Percentiles rank a stretch among this genome's conserved stretches.
phyloP scores from a whole-genome alignment of 92 coral and sea anemone genomes.

The Actinernus sp. region DNA sequence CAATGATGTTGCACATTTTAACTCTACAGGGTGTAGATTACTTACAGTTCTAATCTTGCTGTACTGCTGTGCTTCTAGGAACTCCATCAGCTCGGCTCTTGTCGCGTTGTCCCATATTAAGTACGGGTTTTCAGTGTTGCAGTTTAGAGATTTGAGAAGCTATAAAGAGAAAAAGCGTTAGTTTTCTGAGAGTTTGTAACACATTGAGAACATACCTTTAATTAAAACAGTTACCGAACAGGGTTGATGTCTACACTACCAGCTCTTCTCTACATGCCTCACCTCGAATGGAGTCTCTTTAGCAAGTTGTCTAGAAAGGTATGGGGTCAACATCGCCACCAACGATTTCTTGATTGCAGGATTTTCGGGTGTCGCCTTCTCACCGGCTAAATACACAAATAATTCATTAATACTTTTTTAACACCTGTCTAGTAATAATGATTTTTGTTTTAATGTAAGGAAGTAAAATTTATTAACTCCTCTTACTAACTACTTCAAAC shows the following conservation, averaged over 20 bases:
- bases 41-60: conserved; percentile 74
- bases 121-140: conserved; percentile 96
- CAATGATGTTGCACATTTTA: no score
- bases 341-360: conserved; percentile 96
- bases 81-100: conserved; percentile 86
- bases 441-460: no score
- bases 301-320: conserved; percentile 91
- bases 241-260: no score
- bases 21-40: no score
- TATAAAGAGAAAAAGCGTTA: conserved; percentile 14
- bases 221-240: no score
- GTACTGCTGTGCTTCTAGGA: conserved; percentile 80
- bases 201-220: no score
- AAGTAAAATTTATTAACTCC: no score
- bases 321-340: conserved; percentile 92
- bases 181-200: no score
- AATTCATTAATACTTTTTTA: no score
- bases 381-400: conserved; percentile 66
- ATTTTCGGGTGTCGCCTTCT: conserved; percentile 90
- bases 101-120: conserved; percentile 99
- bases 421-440: no score
- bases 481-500: no score
- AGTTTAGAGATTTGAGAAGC: conserved; percentile 87
- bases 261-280: no score
- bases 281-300: conserved; percentile 90